These are phyloP conservation scores for Staurois parvus DNA, from an alignment of 2,797 vertebrate genomes.

Conservation along the genomic window DNA sequence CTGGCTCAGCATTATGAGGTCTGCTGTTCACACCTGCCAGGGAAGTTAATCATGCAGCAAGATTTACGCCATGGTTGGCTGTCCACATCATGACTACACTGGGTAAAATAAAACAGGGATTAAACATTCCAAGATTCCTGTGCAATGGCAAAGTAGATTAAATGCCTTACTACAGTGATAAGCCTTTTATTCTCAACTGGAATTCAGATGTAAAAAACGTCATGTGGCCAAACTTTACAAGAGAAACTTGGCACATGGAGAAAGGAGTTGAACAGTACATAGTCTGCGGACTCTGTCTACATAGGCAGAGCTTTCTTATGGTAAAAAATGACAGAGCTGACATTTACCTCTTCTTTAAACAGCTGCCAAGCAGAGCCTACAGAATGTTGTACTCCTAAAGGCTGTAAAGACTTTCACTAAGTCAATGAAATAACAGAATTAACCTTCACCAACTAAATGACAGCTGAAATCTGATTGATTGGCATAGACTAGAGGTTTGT, in stretches of 20 bases:
- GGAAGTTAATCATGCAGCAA: conserved; percentile 53
- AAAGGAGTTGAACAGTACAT: too few relatives aligned
- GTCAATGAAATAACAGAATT: too few relatives aligned
- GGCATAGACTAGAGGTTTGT: too few relatives aligned
- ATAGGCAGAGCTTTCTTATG: too few relatives aligned
- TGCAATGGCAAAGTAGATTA: neutral
- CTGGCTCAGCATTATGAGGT: conserved; percentile 46
- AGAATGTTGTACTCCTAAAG: too few relatives aligned
- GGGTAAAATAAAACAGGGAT: conserved; percentile 28
- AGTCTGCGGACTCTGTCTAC: too few relatives aligned
- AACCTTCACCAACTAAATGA: too few relatives aligned
- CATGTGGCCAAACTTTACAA: neutral
- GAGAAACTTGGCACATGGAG: neutral
- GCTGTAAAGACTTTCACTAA: too few relatives aligned
- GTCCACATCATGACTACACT: conserved; percentile 25
- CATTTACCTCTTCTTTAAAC: too few relatives aligned
- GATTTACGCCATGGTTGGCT: conserved; percentile 20
- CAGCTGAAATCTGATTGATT: too few relatives aligned
- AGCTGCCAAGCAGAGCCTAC: too few relatives aligned
- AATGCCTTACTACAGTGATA: neutral
- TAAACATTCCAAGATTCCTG: conserved; percentile 4
- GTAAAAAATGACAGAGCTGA: too few relatives aligned
- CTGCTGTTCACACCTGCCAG: conserved; percentile 43
- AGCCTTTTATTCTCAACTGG: conserved; percentile 1
- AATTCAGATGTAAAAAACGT: neutral